These are phyloP conservation scores for Dipodomys ordii DNA, from an alignment of 2,113 vertebrate species.

Conservation along the genomic window DNA sequence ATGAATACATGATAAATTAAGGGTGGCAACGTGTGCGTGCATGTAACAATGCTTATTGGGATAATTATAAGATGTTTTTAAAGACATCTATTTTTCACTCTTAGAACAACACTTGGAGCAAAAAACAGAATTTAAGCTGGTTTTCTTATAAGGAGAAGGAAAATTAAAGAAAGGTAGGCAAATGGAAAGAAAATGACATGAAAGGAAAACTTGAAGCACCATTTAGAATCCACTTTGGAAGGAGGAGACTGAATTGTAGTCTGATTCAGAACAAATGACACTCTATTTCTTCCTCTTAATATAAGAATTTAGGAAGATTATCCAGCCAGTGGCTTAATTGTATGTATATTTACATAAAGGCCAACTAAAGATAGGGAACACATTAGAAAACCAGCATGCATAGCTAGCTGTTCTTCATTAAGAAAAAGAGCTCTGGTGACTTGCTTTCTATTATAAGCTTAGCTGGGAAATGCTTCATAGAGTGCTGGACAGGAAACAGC, in stretches of 20 bases:
- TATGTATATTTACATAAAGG: not conserved
- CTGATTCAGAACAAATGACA: not conserved
- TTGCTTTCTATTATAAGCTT: not conserved
- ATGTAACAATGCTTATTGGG: not conserved
- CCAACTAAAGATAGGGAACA: constrained; percentile 4
- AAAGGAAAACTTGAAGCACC: constrained; percentile 10
- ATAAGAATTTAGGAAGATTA: not conserved
- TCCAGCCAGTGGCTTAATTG: not conserved
- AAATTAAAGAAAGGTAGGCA: constrained; percentile 16
- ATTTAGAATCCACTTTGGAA: not conserved
- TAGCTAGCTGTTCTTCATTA: not conserved
- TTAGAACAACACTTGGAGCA: not conserved
- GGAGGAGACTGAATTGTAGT: not conserved
- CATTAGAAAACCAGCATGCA: constrained; percentile 21
- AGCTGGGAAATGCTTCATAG: constrained; percentile 1
- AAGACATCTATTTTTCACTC: not conserved
- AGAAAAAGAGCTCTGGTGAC: not conserved
- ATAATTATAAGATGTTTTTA: not conserved
- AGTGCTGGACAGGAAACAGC: not conserved
- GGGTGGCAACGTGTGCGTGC: not conserved
- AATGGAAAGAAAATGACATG: not conserved
- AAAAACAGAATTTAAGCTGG: constrained; percentile 55
- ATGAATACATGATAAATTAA: constrained; percentile 7
- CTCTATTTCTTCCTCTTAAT: not conserved
- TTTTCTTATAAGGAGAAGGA: not conserved